Percentiles rank a stretch among this genome's conserved stretches.
Conservation (phyloP, 2,113 vertebrate genomes). For the Poicephalus gulielmi region DNA sequence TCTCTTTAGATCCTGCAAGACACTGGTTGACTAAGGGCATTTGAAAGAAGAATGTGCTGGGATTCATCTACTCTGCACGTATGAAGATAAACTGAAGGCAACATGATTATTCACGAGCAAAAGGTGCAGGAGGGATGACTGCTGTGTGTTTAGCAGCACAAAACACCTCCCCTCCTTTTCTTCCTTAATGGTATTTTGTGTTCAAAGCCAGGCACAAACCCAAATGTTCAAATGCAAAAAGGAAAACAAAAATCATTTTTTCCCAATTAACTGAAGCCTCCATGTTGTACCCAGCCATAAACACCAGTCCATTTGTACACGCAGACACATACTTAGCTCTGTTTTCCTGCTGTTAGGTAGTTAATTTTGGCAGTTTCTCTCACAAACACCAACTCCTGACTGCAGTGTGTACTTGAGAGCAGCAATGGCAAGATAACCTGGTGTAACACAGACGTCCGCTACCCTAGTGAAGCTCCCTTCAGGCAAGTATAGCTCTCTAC, state of each 20-base stretch:
- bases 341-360: not conserved
- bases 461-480: not conserved
- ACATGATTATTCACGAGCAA: not conserved
- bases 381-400: not conserved
- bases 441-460: not conserved
- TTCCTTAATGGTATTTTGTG: not conserved
- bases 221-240: not conserved
- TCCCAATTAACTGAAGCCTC: not conserved
- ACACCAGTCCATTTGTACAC: not conserved
- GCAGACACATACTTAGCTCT: not conserved
- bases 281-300: conserved; percentile 17
- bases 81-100: conserved; percentile 47
- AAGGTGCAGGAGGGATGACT: not conserved
- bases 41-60: not conserved
- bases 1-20: conserved; percentile 30
- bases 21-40: not conserved
- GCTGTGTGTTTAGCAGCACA: not conserved
- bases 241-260: not conserved
- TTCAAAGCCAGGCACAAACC: not conserved
- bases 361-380: not conserved
- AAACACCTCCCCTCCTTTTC: not conserved
- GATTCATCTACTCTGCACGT: not conserved
- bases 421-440: not conserved
- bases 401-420: not conserved
- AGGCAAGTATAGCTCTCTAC: not conserved